These are phyloP conservation scores for Marmota monax DNA, from an alignment of 2,113 vertebrate genomes.

Conservation along the genomic window DNA sequence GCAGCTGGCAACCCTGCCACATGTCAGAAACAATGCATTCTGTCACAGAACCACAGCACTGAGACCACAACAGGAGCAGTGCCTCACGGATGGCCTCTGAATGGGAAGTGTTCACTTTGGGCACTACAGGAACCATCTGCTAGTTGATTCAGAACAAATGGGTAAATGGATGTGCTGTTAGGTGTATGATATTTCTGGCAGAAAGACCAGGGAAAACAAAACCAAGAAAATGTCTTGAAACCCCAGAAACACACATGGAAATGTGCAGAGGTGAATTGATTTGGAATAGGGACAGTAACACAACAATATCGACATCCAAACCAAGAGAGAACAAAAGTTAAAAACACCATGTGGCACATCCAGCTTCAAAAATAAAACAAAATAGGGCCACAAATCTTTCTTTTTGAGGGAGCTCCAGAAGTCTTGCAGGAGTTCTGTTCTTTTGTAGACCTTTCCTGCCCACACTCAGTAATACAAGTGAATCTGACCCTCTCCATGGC, in stretches of 20 bases:
- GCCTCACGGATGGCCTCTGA: background rate
- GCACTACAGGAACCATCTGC: background rate
- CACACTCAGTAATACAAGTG: constrained; percentile 59
- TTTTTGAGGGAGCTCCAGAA: background rate
- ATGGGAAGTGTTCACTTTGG: background rate
- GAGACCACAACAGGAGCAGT: constrained; percentile 74
- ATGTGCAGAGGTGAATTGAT: constrained; percentile 7
- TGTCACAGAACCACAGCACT: background rate
- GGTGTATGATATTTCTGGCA: background rate
- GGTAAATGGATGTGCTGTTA: background rate
- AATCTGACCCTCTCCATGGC: constrained; percentile 38
- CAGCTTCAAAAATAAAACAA: constrained; percentile 41
- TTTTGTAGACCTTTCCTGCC: constrained; percentile 72
- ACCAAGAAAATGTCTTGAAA: background rate
- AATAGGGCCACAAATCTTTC: background rate
- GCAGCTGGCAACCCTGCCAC: background rate
- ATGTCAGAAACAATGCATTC: constrained; percentile 60
- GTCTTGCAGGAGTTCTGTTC: constrained; percentile 1
- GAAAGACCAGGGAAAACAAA: background rate
- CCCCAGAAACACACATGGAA: background rate
- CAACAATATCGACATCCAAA: background rate
- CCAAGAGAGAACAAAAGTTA: background rate
- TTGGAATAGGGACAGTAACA: accelerated
- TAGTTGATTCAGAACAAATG: constrained; percentile 70
- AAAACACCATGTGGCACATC: background rate